Conservation (phyloP, 1,140 invertebrate species). For the Carposina sasakii region DNA sequence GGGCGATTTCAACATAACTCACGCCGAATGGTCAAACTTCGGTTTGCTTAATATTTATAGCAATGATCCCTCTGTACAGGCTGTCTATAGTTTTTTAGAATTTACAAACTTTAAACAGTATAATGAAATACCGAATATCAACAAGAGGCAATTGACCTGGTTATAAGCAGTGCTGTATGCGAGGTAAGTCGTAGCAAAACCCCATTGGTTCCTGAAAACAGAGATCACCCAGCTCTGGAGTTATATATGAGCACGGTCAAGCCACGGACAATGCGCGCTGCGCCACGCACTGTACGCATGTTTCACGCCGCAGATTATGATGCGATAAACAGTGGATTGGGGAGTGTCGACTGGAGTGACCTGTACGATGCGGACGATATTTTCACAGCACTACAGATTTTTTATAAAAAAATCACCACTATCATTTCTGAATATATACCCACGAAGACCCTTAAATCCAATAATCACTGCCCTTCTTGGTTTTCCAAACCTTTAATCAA, state of each 20-base stretch:
- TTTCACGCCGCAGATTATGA: background rate
- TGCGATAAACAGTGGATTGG: background rate
- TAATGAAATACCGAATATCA: background rate
- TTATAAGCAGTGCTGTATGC: background rate
- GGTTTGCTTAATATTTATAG: background rate
- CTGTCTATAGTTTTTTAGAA: too few species aligned
- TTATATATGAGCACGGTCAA: background rate
- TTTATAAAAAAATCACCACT: background rate
- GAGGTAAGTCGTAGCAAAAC: background rate
- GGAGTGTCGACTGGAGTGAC: background rate
- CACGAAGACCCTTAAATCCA: background rate
- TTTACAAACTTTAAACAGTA: too few species aligned
- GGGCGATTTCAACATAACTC: background rate
- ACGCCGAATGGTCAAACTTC: background rate
- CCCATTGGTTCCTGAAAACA: background rate
- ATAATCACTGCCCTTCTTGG: background rate
- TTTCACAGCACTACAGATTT: background rate
- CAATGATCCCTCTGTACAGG: too few species aligned
- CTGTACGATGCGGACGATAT: background rate
- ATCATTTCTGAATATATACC: conserved; percentile 1
- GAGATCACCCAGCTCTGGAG: background rate
- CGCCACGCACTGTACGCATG: background rate
- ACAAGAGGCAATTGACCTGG: background rate
- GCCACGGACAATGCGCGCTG: background rate
- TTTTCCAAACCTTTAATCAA: conserved; percentile 4